Evolutionary conservation across 2,888 invertebrate species (phyloP).

Genomic region (Pilophorus perplexus): DNA sequence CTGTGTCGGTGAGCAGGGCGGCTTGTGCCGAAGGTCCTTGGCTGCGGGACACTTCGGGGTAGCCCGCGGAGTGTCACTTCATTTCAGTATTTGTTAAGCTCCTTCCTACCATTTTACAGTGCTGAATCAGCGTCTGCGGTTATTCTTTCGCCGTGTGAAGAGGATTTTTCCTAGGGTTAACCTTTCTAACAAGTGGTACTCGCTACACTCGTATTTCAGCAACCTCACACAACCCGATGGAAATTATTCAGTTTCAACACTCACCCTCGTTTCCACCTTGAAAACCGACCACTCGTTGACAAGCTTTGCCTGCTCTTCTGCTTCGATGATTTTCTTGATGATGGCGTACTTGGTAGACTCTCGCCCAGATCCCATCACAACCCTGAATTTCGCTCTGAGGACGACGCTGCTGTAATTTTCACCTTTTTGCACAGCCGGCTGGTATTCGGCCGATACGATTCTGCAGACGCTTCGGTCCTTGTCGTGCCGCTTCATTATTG

Average conservation of each 20-base stretch:
- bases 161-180: too few species aligned
- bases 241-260: background rate
- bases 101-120: too few species aligned
- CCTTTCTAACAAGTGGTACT: too few species aligned
- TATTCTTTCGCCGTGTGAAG: too few species aligned
- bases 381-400: constrained; percentile 31
- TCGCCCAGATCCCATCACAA: constrained; percentile 36
- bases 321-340: constrained; percentile 40
- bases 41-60: too few species aligned
- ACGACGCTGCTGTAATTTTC: constrained; percentile 43
- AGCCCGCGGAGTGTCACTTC: too few species aligned
- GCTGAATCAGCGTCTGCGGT: too few species aligned
- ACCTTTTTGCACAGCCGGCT: constrained; percentile 33
- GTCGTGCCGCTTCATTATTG: constrained; percentile 38
- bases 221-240: too few species aligned
- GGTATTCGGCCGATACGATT: constrained; percentile 28
- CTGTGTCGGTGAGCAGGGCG: too few species aligned
- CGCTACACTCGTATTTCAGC: too few species aligned
- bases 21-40: too few species aligned
- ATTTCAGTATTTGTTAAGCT: too few species aligned
- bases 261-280: constrained; percentile 41
- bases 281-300: constrained; percentile 29
- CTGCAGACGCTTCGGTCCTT: constrained; percentile 28
- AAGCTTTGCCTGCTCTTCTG: constrained; percentile 28
- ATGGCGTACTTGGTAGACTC: constrained; percentile 28